These are phyloP conservation scores for Noctuana brunneofusca DNA, from an alignment of 2,888 invertebrate species.

Conservation along the genomic window DNA sequence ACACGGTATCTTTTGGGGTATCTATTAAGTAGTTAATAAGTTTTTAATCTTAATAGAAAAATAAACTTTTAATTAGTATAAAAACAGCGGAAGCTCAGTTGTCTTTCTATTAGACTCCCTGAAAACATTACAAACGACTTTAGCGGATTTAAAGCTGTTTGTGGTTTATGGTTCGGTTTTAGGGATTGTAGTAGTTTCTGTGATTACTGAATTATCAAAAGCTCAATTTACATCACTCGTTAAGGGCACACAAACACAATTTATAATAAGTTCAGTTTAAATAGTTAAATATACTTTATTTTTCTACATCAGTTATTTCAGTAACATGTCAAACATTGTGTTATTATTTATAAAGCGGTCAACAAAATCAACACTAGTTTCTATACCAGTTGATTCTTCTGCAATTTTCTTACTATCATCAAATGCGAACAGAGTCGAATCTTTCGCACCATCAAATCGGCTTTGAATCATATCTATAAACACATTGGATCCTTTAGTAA, in stretches of 20 bases:
- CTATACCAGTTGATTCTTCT: slow-evolving; percentile 51
- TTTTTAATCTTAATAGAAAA: no score
- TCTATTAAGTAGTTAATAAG: no score
- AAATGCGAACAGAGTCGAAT: slow-evolving; percentile 40
- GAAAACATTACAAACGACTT: no score
- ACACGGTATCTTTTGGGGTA: no score
- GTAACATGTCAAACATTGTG: slow-evolving; percentile 9
- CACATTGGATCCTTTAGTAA: slow-evolving; percentile 6
- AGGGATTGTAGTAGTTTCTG: no score
- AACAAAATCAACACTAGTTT: slow-evolving; percentile 15
- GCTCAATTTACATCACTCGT: slow-evolving; percentile 1
- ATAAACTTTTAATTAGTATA: no score
- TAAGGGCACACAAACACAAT: slow-evolving; percentile 15
- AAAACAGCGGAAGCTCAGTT: not conserved
- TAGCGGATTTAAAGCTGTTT: no score
- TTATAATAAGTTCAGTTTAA: slow-evolving; percentile 3
- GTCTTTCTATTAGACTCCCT: not conserved
- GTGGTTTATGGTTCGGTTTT: no score
- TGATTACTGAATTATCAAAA: not conserved
- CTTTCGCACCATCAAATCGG: slow-evolving; percentile 44
- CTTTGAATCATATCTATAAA: slow-evolving; percentile 51
- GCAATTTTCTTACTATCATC: slow-evolving; percentile 41
- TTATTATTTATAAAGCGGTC: slow-evolving; percentile 9
- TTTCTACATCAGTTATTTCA: slow-evolving; percentile 10
- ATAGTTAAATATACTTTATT: slow-evolving; percentile 16